A percentile compares a stretch with the other conserved stretches of the same genome.
Conservation (phyloP, 1,140 invertebrate genomes). For the Chelonus insularis region DNA sequence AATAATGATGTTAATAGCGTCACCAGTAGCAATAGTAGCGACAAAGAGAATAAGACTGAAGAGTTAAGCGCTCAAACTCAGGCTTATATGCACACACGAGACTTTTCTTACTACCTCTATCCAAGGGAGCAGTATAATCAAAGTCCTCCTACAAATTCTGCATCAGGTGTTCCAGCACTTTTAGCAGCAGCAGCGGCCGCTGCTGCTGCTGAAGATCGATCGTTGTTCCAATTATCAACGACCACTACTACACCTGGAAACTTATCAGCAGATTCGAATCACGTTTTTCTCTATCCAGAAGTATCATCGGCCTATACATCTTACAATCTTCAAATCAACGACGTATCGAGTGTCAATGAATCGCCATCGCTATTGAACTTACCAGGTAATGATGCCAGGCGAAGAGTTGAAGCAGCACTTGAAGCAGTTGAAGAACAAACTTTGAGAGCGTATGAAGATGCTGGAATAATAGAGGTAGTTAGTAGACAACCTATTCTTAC, state of each 20-base stretch:
- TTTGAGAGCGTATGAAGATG: constrained; percentile 42
- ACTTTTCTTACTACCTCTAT: constrained; percentile 48
- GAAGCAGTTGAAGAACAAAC: constrained; percentile 64
- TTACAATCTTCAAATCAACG: constrained; percentile 40
- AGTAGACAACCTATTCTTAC: constrained; percentile 61
- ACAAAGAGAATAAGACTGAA: constrained; percentile 56
- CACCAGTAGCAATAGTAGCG: constrained; percentile 24
- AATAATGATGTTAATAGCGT: constrained; percentile 33
- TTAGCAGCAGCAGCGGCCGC: constrained; percentile 56
- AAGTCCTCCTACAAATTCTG: constrained; percentile 23
- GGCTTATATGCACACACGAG: constrained; percentile 33
- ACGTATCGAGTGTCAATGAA: constrained; percentile 32
- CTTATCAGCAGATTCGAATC: constrained; percentile 19
- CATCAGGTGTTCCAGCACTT: constrained; percentile 51
- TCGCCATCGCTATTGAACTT: constrained; percentile 49
- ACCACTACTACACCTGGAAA: background rate
- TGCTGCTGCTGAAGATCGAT: constrained; percentile 44
- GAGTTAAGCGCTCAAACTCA: constrained; percentile 28
- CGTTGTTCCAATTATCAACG: background rate
- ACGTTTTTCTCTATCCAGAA: constrained; percentile 46
- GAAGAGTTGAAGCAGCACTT: constrained; percentile 71
- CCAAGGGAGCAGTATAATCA: constrained; percentile 36
- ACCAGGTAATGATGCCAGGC: constrained; percentile 67
- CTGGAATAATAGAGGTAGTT: constrained; percentile 31
- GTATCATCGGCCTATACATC: constrained; percentile 34